Percentiles rank a stretch among this genome's conserved stretches.
Conservation (phyloP, 2,113 vertebrate genomes). For the Grantiella picta region DNA sequence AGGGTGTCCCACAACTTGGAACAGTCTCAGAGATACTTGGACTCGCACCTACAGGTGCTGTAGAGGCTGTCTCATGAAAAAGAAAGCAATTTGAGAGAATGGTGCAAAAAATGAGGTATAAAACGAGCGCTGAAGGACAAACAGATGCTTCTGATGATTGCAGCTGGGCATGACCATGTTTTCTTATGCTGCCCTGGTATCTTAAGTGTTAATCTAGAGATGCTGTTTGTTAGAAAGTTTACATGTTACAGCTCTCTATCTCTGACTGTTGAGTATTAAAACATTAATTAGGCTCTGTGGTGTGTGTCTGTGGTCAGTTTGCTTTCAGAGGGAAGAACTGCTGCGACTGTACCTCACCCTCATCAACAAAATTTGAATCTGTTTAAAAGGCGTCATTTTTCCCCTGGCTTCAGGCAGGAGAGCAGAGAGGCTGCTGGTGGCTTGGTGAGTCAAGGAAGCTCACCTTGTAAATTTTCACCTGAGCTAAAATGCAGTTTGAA, state of each 20-base stretch:
- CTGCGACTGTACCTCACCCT: background rate
- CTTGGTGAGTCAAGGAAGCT: background rate
- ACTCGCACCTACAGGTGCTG: accelerated
- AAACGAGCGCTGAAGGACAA: background rate
- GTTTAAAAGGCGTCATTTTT: background rate
- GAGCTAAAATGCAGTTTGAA: background rate
- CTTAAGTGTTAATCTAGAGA: background rate
- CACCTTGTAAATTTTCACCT: background rate
- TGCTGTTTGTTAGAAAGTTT: background rate
- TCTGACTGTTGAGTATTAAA: background rate
- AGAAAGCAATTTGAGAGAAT: background rate
- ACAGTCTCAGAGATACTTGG: background rate
- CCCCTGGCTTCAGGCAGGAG: background rate
- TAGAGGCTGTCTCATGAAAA: background rate
- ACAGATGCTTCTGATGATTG: background rate
- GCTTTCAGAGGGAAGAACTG: background rate
- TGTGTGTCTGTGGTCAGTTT: background rate
- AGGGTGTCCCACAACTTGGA: background rate
- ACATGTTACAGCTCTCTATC: background rate
- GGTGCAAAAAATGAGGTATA: background rate
- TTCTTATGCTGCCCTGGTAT: background rate
- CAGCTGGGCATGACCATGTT: background rate
- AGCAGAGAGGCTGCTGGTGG: background rate
- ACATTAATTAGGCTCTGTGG: background rate
- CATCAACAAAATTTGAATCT: background rate